A percentile compares a stretch with the other conserved stretches of the same genome.
These are phyloP conservation scores for Polietes domitor DNA, from an alignment of 2,888 invertebrate species.

Conservation along the genomic window DNA sequence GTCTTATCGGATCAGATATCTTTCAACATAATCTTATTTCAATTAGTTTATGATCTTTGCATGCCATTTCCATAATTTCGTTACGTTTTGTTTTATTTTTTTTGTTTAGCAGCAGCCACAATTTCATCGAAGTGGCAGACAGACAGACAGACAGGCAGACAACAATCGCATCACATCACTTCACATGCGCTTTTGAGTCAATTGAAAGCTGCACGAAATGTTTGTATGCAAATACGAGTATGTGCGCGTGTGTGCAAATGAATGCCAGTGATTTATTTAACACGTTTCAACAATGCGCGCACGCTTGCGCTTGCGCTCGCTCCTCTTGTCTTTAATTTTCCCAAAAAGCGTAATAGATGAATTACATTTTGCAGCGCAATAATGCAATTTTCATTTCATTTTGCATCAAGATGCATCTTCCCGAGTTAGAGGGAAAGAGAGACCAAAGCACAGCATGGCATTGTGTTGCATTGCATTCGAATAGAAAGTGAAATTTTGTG, in stretches of 20 bases:
- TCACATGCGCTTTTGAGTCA: neutral
- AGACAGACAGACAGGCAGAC: neutral
- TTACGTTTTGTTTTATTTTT: constrained; percentile 29
- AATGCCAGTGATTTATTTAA: constrained; percentile 25
- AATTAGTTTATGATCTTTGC: constrained; percentile 58
- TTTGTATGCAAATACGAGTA: constrained; percentile 29
- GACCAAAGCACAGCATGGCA: neutral
- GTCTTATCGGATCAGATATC: constrained; percentile 48
- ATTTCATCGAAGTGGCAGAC: neutral
- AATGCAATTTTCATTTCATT: constrained; percentile 49
- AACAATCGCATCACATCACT: constrained; percentile 14
- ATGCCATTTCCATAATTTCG: constrained; percentile 53
- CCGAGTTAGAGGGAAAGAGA: neutral
- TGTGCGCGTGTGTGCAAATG: constrained; percentile 43
- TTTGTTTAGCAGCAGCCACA: too few species aligned
- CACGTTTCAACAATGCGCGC: constrained; percentile 14
- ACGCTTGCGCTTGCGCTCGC: neutral
- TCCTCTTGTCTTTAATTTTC: constrained; percentile 25
- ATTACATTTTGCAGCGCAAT: constrained; percentile 36
- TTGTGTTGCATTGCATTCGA: constrained; percentile 1
- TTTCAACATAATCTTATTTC: constrained; percentile 52
- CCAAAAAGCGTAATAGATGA: constrained; percentile 38
- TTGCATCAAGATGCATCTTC: neutral
- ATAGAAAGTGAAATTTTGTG: constrained; percentile 34
- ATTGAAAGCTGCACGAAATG: constrained; percentile 21